phyloP scores from a whole-genome alignment of 2,113 vertebrate genomes.

The Eptesicus fuscus region DNA sequence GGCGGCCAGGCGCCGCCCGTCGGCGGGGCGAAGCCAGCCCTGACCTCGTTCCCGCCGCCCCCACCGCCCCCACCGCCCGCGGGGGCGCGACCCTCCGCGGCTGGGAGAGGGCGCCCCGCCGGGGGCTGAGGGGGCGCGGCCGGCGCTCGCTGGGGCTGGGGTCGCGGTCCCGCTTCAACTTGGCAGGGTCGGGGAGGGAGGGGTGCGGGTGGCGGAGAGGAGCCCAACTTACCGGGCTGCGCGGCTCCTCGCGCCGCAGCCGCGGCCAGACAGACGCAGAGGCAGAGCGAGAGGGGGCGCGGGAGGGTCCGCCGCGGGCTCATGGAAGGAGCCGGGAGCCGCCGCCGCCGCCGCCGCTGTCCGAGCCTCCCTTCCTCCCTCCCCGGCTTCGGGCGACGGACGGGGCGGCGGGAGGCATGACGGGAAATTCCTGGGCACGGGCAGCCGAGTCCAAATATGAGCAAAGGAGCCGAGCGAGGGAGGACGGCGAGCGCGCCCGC shows the following conservation, averaged over 20 bases:
- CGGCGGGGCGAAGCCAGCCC: not conserved
- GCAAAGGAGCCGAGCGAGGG: slow-evolving; percentile 71
- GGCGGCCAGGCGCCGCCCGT: slow-evolving; percentile 40
- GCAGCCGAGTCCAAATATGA: slow-evolving; percentile 88
- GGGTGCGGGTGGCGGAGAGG: not conserved
- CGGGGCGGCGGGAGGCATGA: slow-evolving; percentile 82
- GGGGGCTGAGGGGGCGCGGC: not conserved
- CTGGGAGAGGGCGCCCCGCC: not conserved
- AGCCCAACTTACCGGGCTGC: slow-evolving; percentile 60
- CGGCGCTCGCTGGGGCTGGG: not conserved
- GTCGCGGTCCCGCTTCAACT: not conserved
- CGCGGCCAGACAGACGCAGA: slow-evolving; percentile 57
- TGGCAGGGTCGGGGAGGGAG: not conserved
- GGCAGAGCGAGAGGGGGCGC: slow-evolving; percentile 52
- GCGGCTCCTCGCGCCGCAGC: not conserved
- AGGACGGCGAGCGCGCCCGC: slow-evolving; percentile 55
- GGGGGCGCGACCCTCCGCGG: not conserved
- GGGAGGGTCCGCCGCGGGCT: slow-evolving; percentile 44
- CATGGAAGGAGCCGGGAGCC: slow-evolving; percentile 37
- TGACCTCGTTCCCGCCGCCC: not conserved
- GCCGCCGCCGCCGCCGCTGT: slow-evolving; percentile 23
- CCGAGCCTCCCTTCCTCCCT: slow-evolving; percentile 60
- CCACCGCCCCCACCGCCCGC: not conserved
- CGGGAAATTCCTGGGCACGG: slow-evolving; percentile 87
- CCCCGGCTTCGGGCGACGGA: slow-evolving; percentile 72